Base-by-base conservation (phyloP, 2,888 invertebrate genomes). In the Sinodicranocentrus sp. region DNA sequence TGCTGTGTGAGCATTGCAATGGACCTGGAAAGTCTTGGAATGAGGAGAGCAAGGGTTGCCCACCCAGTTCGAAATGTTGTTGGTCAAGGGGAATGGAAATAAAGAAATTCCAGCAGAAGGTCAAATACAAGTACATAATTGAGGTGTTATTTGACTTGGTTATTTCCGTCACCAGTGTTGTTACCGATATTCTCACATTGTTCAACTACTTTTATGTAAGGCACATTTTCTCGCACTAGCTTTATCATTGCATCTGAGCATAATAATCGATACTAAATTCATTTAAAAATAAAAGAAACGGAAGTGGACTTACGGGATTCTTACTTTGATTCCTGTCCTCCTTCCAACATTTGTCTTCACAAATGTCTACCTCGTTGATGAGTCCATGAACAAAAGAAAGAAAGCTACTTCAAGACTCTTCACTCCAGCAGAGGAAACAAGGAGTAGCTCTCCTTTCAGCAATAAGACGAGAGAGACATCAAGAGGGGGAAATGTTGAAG, bases 261-360 rank as follows among this genome's bases (percentile, higher is more conserved):
- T 44, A 8, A 44, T 13, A 44, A 39, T 39, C 6, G 44, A 5
- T 39, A 39, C 5, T 5, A 39, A 39, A 39, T 39, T 8, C 39
- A 8, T 39, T 39, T 5, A 39, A 39, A 39, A n/a, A n/a, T 10
- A 48, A 48, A 48, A 82, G 86, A 85, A 78, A 63, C 17, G 72
- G 28, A 84, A 84, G 13, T 87, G 79, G 72, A 8, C 15, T 0
- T 71, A 87, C 8, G 86, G 85, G 0, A 39, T 86, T 5, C 23
- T 88, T 8, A 86, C 87, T 0, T 33, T 54, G 17, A 44, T 88
- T 59, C 88, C 88, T 0, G 84, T 88, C 0, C 72, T 88, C 25
- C 78, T 88, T 1, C 88, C 88, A 2, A 87, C 88, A 0, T 76
- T 84, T 1, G 86, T 88, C 8, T 88, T 88, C 54, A 87, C 88